phyloP scores from a whole-genome alignment of 2,888 invertebrate genomes.

The Tipula vernalis region DNA sequence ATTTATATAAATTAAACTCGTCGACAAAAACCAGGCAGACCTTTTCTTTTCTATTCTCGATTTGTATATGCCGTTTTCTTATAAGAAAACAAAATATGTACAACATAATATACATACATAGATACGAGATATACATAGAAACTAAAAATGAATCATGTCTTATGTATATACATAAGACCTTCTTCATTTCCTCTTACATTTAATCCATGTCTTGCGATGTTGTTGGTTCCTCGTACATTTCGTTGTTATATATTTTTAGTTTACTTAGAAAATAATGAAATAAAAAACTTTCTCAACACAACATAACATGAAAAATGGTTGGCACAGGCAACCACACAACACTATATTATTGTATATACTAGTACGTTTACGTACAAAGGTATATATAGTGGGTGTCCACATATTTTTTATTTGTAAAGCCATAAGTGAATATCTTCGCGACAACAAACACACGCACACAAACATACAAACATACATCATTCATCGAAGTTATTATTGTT shows the following conservation, averaged over 20 bases:
- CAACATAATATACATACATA: background rate
- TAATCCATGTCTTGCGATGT: background rate
- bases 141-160: background rate
- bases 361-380: background rate
- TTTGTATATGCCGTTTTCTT: background rate
- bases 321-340: background rate
- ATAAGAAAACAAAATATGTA: background rate
- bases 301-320: background rate
- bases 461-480: background rate
- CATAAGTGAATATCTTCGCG: background rate
- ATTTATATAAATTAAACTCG: background rate
- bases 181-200: background rate
- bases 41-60: background rate
- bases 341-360: background rate
- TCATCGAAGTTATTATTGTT: background rate
- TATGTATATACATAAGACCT: background rate
- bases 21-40: background rate
- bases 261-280: background rate
- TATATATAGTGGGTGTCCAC: background rate
- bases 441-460: background rate
- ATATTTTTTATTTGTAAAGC: background rate
- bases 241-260: background rate
- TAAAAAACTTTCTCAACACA: background rate
- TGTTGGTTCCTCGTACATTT: background rate
- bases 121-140: background rate